A percentile compares a stretch with the other conserved stretches of the same genome.
These are phyloP conservation scores for Loxodonta africana DNA, from an alignment of 2,113 vertebrate genomes.

Conservation along the genomic window DNA sequence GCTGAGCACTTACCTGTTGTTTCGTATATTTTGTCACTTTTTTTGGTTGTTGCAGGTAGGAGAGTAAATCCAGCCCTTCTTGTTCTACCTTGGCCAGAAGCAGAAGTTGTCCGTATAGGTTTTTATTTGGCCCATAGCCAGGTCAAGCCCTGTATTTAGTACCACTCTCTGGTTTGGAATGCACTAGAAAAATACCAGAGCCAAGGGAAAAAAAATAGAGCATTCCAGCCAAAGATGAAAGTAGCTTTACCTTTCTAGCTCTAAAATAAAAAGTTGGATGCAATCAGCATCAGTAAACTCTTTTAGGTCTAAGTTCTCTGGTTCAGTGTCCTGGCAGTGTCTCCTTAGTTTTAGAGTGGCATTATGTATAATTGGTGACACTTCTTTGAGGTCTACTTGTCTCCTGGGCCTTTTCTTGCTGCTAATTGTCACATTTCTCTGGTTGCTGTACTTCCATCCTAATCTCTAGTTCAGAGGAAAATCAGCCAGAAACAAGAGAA, in stretches of 20 bases:
- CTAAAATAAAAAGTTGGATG: background rate
- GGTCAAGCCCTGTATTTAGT: background rate
- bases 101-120: background rate
- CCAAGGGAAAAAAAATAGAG: background rate
- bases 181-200: background rate
- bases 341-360: background rate
- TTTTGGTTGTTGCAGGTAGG: background rate
- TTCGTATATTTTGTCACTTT: background rate
- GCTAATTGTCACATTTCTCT: background rate
- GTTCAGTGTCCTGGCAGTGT: background rate
- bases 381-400: background rate
- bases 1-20: background rate
- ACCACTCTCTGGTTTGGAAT: background rate
- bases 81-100: background rate
- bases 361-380: background rate
- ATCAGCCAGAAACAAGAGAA: background rate
- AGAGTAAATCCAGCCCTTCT: background rate
- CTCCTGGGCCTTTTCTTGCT: conserved; percentile 5
- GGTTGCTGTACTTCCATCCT: background rate
- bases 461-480: background rate
- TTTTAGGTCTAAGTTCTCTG: background rate
- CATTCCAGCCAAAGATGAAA: background rate
- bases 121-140: background rate
- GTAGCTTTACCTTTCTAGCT: background rate
- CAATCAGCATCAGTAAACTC: background rate